Base-by-base conservation (phyloP, 35 echinoderm and acorn worm genomes). In the Nesometra sesokonis region DNA sequence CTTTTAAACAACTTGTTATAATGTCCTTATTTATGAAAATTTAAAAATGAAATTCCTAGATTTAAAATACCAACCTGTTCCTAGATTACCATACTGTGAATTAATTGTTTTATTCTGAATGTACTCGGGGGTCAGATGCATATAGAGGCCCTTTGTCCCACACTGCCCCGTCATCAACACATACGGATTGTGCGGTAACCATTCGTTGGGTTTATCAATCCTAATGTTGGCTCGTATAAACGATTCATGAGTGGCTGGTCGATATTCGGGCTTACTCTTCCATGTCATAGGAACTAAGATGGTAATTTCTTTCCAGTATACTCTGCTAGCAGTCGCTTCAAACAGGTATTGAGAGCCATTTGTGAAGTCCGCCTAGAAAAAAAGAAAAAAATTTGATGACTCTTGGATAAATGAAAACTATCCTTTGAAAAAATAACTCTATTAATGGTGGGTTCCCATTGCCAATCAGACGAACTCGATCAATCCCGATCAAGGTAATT, bases 51-150 rank as follows among this genome's bases (percentile, higher is more conserved):
- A 7, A 43, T 7, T 43, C 15, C 15, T 43, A 43, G 15, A 43
- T 7, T 7, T 19, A 67, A 27, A 67, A 67, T 67, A 67, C 52
- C 7, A 67, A 67, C 52, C 52, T 19, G 52, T 67, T 67, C 52
- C 52, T 67, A 67, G 23, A 67, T 67, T 67, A 2, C 52, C 52
- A 67, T 67, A 67, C 52, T 67, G 52, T 11, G 21, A 19, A 67
- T 67, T 67, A 67, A 67, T 67, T 11, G 52, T 67, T 13, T 1
- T 19, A 27, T 67, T 67, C 52, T 67, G 52, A 17, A 67, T 67
- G 52, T 67, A 67, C 11, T 67, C 52, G 8, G 81, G 23, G 19
- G 81, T 83, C 34, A 83, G 81, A 83, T 83, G 81, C 81, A 83
- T 83, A 29, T 83, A 83, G 3, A 37, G 15, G 13, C 81, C 81